Evolutionary conservation across 2,888 invertebrate species (phyloP), one percentile per base, ranked within the genome.

Genomic region (Acrobasis consociella): DNA sequence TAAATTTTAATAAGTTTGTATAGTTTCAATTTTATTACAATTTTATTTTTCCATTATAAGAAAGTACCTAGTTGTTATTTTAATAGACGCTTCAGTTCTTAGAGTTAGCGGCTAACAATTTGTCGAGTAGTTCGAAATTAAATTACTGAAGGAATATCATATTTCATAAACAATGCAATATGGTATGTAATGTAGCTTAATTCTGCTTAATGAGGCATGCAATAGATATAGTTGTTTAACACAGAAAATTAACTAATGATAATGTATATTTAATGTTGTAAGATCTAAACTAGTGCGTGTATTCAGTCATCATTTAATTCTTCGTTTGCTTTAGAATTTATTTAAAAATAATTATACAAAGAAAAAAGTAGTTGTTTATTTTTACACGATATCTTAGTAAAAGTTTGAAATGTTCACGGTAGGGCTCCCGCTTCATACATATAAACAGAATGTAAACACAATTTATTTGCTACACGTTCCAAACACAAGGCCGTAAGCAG

Each of bases 361-460:
- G 11, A 46, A 46, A n/a, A 46, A 46, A 5, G 46, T 46, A n/a
- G n/a, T 46, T 13, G 46, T 46, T 46, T 46, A 10, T 13, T n/a
- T 46, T 13, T 46, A 46, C 46, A 46, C n/a, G 51, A 17, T 51
- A 51, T 16, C 52, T 37, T 31, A 31, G 31, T 22, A 17, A 51
- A 22, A 22, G 51, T 50, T 17, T 22, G 22, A 31, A 22, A 51
- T 11, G 13, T 46, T 46, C 13, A 22, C 9, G 31, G 52, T n/a
- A 51, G 31, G 8, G 31, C 31, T 13, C 22, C 31, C 13, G 31
- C n/a, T 52, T n/a, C 31, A 52, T 31, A 31, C 11, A 31, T 22
- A 52, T 52, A 31, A 22, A 31, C n/a, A 52, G 52, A 52, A 31
- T 22, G 52, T n/a, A 52, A 52, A 52, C 52, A 52, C 52, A 52